Evolutionary conservation across 2,888 invertebrate genomes (phyloP).

Genomic region (Carabus problematicus): DNA sequence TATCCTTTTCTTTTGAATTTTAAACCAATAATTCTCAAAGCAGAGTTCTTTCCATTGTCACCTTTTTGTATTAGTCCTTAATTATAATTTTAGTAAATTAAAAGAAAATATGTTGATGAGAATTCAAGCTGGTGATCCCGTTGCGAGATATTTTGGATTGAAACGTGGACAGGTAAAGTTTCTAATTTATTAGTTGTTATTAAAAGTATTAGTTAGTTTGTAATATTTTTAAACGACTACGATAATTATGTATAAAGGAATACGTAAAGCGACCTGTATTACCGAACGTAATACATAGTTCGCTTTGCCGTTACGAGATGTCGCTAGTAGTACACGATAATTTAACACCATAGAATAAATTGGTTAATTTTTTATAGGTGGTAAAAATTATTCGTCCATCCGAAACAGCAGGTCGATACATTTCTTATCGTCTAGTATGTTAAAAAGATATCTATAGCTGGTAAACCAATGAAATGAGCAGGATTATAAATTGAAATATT

Average conservation of each 20-base stretch:
- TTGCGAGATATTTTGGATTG: slow-evolving; percentile 97
- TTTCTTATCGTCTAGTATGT: slow-evolving; percentile 93
- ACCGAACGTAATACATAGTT: background rate
- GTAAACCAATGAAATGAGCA: no score
- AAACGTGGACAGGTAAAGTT: slow-evolving; percentile 90
- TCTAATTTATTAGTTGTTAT: slow-evolving; percentile 19
- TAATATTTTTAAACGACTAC: no score
- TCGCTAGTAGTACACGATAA: background rate
- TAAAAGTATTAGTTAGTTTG: slow-evolving; percentile 33
- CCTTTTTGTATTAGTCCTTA: slow-evolving; percentile 39
- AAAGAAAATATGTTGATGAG: slow-evolving; percentile 99
- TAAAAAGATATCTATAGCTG: background rate
- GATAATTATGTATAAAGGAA: slow-evolving; percentile 40
- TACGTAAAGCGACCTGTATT: slow-evolving; percentile 32
- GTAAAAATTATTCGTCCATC: slow-evolving; percentile 98
- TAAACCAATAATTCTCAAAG: no score
- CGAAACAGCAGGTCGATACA: slow-evolving; percentile 98
- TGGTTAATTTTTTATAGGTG: slow-evolving; percentile 65
- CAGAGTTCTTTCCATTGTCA: no score
- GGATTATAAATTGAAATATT: no score
- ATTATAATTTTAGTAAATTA: slow-evolving; percentile 72
- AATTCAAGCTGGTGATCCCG: slow-evolving; percentile 98
- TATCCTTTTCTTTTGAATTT: slow-evolving; percentile 54
- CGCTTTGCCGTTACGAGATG: background rate
- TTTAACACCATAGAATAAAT: slow-evolving; percentile 25